Base-by-base conservation (phyloP, 2,888 invertebrate genomes). In the Rhagium mordax region DNA sequence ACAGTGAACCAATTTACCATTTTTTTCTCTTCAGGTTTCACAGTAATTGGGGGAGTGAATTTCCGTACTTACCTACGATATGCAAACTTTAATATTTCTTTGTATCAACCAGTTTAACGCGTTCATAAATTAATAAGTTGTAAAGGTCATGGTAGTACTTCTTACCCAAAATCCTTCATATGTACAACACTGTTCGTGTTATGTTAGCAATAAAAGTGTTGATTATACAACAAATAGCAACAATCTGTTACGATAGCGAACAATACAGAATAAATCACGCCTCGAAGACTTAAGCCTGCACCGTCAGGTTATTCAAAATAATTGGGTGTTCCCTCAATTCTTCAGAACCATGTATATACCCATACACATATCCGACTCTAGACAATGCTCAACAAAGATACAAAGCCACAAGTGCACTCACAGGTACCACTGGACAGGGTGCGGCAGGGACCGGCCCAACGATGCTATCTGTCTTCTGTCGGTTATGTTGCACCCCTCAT, bases 381-480 rank as follows among this genome's bases (percentile, higher is more conserved):
- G 70, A 70, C 70, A 70, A 70, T 70, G 61, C 70, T 33, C 61
- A 47, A 61, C 69, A 60, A 59, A 69, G 69, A 61, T 61, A 70
- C 70, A 65, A 65, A 61, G 69, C 60, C 60, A 68, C 64, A 64
- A 64, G 68, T 60, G 66, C 68, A 66, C 61, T 59, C 57, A 29
- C 65, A 60, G 74, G 68, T 71, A 68, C 70, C 64, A 73, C 70
- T 73, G 75, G 75, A 75, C 72, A 77, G 77, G 77, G 77, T 75
- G 77, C 74, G 77, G 77, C 74, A 21, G 16, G 15, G 59, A 67
- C 74, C 67, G 69, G 71, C 73, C 73, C 73, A 66, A 71, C 71
- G 77, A 77, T 77, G 69, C 70, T 74, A 77, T 77, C 77, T 77
- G 73, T 75, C 73, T 77, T 74, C 62, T 74, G 68, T 53, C 67